These are phyloP conservation scores for Wasmannia auropunctata DNA, from an alignment of 1,140 invertebrate genomes.

Conservation along the genomic window DNA sequence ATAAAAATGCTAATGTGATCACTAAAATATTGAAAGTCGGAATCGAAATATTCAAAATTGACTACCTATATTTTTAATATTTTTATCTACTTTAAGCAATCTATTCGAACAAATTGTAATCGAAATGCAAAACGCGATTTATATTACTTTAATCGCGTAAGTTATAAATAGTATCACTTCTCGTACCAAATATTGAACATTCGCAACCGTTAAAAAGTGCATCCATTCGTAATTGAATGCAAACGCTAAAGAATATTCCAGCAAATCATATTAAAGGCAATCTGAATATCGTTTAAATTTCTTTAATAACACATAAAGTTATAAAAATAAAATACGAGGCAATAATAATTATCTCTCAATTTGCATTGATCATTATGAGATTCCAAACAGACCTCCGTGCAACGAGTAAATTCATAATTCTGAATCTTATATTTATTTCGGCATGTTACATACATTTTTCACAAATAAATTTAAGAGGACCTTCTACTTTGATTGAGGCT, in stretches of 20 bases:
- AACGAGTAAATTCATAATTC: background rate
- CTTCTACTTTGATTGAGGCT: too few species aligned
- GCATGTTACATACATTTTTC: background rate
- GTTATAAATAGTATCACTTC: background rate
- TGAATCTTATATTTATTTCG: background rate
- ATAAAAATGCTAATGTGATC: background rate
- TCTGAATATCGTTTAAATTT: background rate
- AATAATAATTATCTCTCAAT: background rate
- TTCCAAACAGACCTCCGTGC: background rate
- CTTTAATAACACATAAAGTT: background rate
- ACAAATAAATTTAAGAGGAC: too few species aligned
- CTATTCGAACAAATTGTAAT: too few species aligned
- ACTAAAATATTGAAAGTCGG: background rate
- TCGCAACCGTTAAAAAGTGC: background rate
- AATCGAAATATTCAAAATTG: background rate
- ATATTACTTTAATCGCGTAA: conserved; percentile 3
- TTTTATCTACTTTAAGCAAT: background rate
- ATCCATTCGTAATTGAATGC: background rate
- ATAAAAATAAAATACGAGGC: background rate
- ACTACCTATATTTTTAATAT: conserved; percentile 5
- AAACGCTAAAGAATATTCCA: background rate
- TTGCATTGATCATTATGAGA: background rate
- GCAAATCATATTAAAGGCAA: background rate
- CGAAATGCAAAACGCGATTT: background rate
- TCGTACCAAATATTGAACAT: background rate